Base-by-base conservation (phyloP, 2,797 vertebrate genomes). In the Anomalospiza imberbis region DNA sequence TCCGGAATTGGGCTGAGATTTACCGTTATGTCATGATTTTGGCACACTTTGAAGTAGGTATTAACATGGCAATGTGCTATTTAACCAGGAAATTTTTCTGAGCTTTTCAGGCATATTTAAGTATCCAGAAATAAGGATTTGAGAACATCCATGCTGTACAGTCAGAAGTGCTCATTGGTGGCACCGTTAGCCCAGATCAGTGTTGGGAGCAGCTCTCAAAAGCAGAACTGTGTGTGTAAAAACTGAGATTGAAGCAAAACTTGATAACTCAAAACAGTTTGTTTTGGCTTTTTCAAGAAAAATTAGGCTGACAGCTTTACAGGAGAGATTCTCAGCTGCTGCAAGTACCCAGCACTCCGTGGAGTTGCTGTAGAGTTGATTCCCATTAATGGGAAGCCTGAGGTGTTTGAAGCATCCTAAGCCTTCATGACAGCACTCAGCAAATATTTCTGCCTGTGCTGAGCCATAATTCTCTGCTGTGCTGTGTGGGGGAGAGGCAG, bases 1-100 rank as follows among this genome's bases (percentile, higher is more conserved):
- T 97, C 74, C 72, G 97, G 78, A 83, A 91, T 3, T 97, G 97
- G 97, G 85, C 77, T 77, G 93, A 97, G 51, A 95, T 97, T 89
- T 84, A 60, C 47, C 94, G 95, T 38, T 97, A 97, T 1, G 68
- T 97, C 73, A 95, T 97, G 95, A 66, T 97, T 87, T 60, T 97
- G 89, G 89, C 94, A 48, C 95, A 1, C 57, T 97, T 96, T 81
- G 95, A 96, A 51, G 97, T 97, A 60, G 61, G 95, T 70, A 47
- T 87, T 76, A 32, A 42, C 25, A 3, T 48, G 48, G 12, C 62
- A 44, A 34, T 7, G 1, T 75, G 29, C 60, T 84, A 0, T 44
- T 75, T 22, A 15, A 18, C 31, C 15, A 12, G 13, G 68, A 16
- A 28, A 17, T 3, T 13, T 55, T 83, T 19, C 62, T 79, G 51